These are phyloP conservation scores for Drosophila subsilvestris DNA, from an alignment of 2,888 invertebrate genomes.

Conservation along the genomic window DNA sequence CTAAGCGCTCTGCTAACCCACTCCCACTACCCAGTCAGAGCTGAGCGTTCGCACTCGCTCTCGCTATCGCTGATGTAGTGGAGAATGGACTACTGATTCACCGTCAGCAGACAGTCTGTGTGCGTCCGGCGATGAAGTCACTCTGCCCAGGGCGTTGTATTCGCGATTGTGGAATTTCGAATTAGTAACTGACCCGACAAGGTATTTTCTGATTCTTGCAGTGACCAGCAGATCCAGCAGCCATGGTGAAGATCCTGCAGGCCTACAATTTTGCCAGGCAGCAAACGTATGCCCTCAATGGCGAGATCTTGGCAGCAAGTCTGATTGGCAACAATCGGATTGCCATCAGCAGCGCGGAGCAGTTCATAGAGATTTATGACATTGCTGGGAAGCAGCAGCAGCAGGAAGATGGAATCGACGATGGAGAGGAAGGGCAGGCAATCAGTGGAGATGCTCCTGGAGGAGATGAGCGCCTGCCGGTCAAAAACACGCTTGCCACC, in stretches of 20 bases:
- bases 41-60: constrained; percentile 28
- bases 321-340: constrained; percentile 81
- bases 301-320: constrained; percentile 82
- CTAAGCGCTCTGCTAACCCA: constrained; percentile 35
- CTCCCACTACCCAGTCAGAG: constrained; percentile 19
- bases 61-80: constrained; percentile 16
- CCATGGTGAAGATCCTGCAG: constrained; percentile 83
- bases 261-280: constrained; percentile 83
- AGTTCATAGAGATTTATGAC: constrained; percentile 83
- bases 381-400: constrained; percentile 70
- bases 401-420: constrained; percentile 33
- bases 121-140: constrained; percentile 68
- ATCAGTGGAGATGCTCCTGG: constrained; percentile 36
- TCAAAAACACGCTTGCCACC: constrained; percentile 87
- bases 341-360: constrained; percentile 83
- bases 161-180: constrained; percentile 22
- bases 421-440: constrained; percentile 19
- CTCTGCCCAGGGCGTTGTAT: constrained; percentile 61
- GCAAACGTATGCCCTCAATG: constrained; percentile 82
- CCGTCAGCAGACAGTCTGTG: constrained; percentile 45
- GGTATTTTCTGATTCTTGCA: constrained; percentile 22
- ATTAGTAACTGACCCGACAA: constrained; percentile 4
- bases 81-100: constrained; percentile 30
- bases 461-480: constrained; percentile 70
- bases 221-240: constrained; percentile 17